Evolutionary conservation across 2,113 vertebrate genomes (phyloP), one percentile per base, ranked within the genome.

Genomic region (Nasalis larvatus): DNA sequence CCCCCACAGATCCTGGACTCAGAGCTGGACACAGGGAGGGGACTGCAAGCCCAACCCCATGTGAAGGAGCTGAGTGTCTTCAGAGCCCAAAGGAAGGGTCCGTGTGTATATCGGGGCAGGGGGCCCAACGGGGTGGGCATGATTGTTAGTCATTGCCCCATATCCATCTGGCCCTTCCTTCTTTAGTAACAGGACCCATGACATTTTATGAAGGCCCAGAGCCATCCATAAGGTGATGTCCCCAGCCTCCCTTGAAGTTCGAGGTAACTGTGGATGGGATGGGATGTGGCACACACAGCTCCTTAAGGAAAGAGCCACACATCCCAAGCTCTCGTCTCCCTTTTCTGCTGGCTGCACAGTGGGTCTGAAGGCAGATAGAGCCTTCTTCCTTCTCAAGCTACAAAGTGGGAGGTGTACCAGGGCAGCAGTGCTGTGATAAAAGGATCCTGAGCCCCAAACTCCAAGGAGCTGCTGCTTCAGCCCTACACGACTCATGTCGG

Each of bases 151-250:
- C 16, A 66, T 32, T 42, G 23, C n/a, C 42, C 74, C 8, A 1
- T 1, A 16, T 4, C 17, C 45, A 0, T 8, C 10, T 30, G 14
- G 16, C 35, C 7, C 27, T 60, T 17, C 6, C 10, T 35, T 84
- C 54, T 35, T 68, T 32, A 25, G 3, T 0, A 16, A 27, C 4
- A 23, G 56, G 5, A 20, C 37, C 10, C 76, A 66, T 13, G n/a
- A 13, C 14, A 56, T 73, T 16, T 52, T 1, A 60, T 5, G 25
- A 0, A 12, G 6, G 47, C 49, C 12, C 42, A 21, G 84, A 37
- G 37, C 40, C 0, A 23, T 8, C 42, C 18, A 32, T 11, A 6
- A 8, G 30, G 52, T 0, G 0, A n/a, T 0, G n/a, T 45, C 58
- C 71, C 45, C 54, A 1, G 63, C 47, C 69, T 85, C n/a, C 81